Evolutionary conservation across 2,888 invertebrate species (phyloP).

Genomic region (Phorcus lineatus): DNA sequence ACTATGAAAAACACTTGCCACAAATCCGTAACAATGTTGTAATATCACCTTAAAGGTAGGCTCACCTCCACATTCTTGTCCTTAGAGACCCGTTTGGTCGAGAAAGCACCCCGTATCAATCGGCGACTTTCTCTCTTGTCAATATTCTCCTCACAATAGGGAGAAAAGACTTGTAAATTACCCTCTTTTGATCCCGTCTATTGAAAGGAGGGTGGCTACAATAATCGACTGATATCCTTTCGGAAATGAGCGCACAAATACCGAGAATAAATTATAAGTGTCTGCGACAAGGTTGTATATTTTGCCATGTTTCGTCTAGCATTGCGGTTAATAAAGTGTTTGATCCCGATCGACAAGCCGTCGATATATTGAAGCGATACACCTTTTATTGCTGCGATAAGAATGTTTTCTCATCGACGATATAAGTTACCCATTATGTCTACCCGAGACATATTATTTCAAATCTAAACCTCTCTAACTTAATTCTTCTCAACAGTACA

Average conservation of each 20-base stretch:
- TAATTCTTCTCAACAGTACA: too few species aligned
- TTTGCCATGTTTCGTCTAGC: constrained; percentile 1
- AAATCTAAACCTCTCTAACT: too few species aligned
- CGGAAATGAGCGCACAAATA: background rate
- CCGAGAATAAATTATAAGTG: background rate
- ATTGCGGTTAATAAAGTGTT: background rate
- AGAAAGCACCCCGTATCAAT: too few species aligned
- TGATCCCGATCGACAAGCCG: background rate
- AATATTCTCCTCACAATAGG: too few species aligned
- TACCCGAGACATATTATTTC: too few species aligned
- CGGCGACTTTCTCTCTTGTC: too few species aligned
- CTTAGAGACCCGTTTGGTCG: too few species aligned
- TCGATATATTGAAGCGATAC: background rate
- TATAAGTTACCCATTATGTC: too few species aligned
- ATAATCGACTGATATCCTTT: background rate
- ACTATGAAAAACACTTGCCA: too few species aligned
- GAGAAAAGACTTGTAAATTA: background rate
- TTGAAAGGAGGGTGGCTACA: background rate
- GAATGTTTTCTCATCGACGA: background rate
- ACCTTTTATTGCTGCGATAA: background rate
- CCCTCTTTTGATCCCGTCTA: background rate
- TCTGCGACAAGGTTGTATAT: background rate
- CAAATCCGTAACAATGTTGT: too few species aligned
- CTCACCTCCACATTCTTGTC: too few species aligned
- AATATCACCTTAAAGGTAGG: too few species aligned